Conservation (phyloP, 2,888 invertebrate genomes). For the Eilema depressum region DNA sequence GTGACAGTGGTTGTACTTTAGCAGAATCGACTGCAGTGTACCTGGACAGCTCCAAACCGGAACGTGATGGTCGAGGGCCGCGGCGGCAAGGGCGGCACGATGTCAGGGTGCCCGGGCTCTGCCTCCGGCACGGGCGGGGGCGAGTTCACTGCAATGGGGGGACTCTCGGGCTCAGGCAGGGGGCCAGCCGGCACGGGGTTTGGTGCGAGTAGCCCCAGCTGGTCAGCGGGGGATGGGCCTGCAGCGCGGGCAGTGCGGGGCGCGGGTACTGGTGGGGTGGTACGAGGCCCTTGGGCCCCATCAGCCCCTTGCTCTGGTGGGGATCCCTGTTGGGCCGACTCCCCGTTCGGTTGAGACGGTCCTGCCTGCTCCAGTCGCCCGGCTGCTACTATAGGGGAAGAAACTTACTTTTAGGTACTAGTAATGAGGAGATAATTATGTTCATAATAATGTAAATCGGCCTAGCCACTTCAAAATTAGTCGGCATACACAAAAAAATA, state of each 20-base stretch:
- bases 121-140: not conserved
- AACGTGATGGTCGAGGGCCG: not conserved
- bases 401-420: too few relatives aligned
- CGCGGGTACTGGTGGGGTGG: constrained; percentile 39
- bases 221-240: too few relatives aligned
- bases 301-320: constrained; percentile 8
- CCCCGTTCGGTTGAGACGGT: constrained; percentile 21
- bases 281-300: constrained; percentile 19
- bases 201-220: not conserved
- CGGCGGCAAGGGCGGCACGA: not conserved
- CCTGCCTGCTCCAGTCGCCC: constrained; percentile 29
- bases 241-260: not conserved
- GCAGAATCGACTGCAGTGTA: not conserved
- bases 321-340: not conserved
- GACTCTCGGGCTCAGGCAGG: not conserved
- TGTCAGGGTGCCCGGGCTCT: not conserved
- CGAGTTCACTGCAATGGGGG: not conserved
- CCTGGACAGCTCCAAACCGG: not conserved
- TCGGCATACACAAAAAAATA: too few relatives aligned
- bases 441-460: too few relatives aligned
- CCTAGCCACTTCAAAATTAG: too few relatives aligned
- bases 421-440: too few relatives aligned
- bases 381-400: constrained; percentile 25
- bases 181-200: too few relatives aligned
- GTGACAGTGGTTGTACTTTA: too few relatives aligned